A percentile compares a stretch with the other conserved stretches of the same genome.
phyloP scores from a whole-genome alignment of 2,888 invertebrate genomes.

The Orthonevra nobilis region DNA sequence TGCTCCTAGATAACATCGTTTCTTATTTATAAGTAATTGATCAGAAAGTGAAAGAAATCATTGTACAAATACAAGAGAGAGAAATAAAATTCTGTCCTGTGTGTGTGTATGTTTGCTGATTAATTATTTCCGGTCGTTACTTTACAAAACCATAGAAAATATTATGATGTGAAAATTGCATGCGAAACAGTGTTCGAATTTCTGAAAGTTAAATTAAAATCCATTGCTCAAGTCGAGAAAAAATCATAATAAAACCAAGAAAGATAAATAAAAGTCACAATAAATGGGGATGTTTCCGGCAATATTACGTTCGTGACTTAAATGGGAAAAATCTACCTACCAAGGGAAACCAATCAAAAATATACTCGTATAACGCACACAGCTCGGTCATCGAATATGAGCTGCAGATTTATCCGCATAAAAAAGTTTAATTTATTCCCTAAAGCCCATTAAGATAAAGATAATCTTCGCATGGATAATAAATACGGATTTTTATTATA shows the following conservation, averaged over 20 bases:
- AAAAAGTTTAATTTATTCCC: conserved; percentile 23
- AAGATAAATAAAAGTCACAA: conserved; percentile 6
- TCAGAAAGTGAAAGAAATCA: conserved; percentile 3
- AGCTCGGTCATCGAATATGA: conserved; percentile 2
- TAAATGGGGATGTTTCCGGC: conserved; percentile 13
- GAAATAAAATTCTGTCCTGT: not conserved
- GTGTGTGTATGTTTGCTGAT: conserved; percentile 7
- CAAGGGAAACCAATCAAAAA: conserved; percentile 11
- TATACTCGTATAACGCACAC: conserved; percentile 10
- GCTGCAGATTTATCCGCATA: conserved; percentile 3
- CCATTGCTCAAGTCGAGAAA: conserved; percentile 11
- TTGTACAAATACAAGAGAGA: not conserved
- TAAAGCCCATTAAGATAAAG: conserved; percentile 40
- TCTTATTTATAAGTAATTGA: no score
- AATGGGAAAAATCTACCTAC: conserved; percentile 32
- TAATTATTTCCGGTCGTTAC: conserved; percentile 1
- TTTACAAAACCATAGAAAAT: conserved; percentile 2
- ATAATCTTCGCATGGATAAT: conserved; percentile 47
- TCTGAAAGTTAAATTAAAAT: conserved; percentile 11
- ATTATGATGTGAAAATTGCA: conserved; percentile 23
- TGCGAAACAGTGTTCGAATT: conserved; percentile 33
- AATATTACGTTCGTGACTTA: conserved; percentile 42
- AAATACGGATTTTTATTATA: conserved; percentile 46
- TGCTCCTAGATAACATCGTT: conserved; percentile 13
- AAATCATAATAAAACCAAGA: not conserved